phyloP scores from a whole-genome alignment of 2,888 invertebrate genomes.

The Harpalus rufipes region DNA sequence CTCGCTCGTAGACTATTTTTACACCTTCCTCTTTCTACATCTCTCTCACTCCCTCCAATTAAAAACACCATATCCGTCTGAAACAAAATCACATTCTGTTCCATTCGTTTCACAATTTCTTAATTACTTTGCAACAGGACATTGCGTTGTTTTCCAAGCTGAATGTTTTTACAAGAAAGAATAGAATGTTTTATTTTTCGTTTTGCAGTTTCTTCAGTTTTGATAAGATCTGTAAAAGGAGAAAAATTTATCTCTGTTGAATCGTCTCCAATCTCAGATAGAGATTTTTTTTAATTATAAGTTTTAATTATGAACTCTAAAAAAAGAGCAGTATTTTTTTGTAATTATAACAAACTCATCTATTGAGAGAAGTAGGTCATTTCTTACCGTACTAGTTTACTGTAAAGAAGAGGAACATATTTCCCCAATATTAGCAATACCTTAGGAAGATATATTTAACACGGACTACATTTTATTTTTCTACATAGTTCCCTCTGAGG shows the following conservation, averaged over 20 bases:
- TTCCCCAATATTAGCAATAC: too few relatives aligned
- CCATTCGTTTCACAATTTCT: constrained; percentile 30
- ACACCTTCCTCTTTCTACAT: not conserved
- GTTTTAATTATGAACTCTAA: not conserved
- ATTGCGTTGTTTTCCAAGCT: constrained; percentile 16
- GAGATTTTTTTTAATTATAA: not conserved
- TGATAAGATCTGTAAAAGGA: constrained; percentile 8
- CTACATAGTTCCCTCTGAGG: too few relatives aligned
- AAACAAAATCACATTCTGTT: constrained; percentile 23
- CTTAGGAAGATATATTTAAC: too few relatives aligned
- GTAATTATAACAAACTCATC: not conserved
- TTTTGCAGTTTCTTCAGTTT: not conserved
- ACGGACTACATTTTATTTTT: too few relatives aligned
- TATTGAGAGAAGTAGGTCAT: too few relatives aligned
- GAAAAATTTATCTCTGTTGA: not conserved
- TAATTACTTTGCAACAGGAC: constrained; percentile 49
- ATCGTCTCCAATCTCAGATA: not conserved
- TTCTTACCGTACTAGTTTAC: too few relatives aligned
- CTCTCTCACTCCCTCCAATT: constrained; percentile 11
- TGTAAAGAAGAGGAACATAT: too few relatives aligned
- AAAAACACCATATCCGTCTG: constrained; percentile 31
- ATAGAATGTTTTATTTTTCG: not conserved
- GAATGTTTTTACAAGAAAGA: constrained; percentile 30
- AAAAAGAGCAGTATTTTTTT: not conserved
- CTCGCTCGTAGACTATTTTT: constrained; percentile 8